Percentiles rank a stretch among this genome's conserved stretches.
Conservation (phyloP, 2,888 invertebrate genomes). For the Rotaria magnacalcarata region DNA sequence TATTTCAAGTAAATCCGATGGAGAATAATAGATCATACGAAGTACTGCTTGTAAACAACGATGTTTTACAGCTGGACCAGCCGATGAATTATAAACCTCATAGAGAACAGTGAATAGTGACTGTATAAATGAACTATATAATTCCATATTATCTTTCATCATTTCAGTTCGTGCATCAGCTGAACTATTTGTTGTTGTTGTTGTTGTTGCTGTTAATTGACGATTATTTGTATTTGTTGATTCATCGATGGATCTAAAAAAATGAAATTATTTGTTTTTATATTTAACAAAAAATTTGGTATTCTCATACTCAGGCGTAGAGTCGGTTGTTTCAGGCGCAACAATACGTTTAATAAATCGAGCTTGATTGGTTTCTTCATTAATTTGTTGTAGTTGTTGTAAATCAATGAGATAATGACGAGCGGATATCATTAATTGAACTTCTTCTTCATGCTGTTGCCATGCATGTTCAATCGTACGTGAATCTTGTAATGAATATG, state of each 20-base stretch:
- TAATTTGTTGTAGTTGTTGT: slow-evolving; percentile 93
- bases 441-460: slow-evolving; percentile 45
- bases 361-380: slow-evolving; percentile 91
- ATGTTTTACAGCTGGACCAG: slow-evolving; percentile 92
- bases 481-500: slow-evolving; percentile 85
- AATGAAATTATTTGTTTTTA: not conserved
- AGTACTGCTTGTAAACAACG: slow-evolving; percentile 90
- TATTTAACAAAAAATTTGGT: too few species aligned
- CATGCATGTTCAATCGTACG: slow-evolving; percentile 72
- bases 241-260: not conserved
- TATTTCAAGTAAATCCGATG: slow-evolving; percentile 74
- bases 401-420: slow-evolving; percentile 57
- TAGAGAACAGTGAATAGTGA: slow-evolving; percentile 85
- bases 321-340: slow-evolving; percentile 52
- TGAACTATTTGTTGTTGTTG: slow-evolving; percentile 48
- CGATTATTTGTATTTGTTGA: slow-evolving; percentile 35
- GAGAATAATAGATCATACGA: slow-evolving; percentile 90
- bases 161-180: slow-evolving; percentile 69
- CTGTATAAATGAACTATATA: slow-evolving; percentile 67
- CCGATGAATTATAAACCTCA: slow-evolving; percentile 95
- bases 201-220: slow-evolving; percentile 42
- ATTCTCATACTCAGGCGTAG: slow-evolving; percentile 47
- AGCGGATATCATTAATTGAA: slow-evolving; percentile 37
- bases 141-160: slow-evolving; percentile 68
- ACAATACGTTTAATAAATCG: slow-evolving; percentile 72